Evolutionary conservation across 2,888 invertebrate genomes (phyloP), one percentile per base, ranked within the genome.

Genomic region (Mesodorylaimus sp.): DNA sequence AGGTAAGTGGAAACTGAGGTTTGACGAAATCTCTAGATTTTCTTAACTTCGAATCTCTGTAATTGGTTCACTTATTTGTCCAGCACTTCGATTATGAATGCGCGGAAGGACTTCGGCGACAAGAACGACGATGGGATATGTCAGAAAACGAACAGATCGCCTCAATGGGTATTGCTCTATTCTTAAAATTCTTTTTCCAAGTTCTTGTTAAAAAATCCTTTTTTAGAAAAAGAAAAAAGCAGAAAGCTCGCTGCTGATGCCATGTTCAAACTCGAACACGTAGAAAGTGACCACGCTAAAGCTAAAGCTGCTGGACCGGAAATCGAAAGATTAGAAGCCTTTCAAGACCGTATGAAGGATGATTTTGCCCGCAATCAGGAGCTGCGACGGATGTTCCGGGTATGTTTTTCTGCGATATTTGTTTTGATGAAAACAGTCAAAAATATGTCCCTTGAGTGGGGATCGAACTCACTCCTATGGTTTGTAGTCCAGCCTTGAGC

Each of bases 51-150:
- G 19, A 37, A 37, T 37, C 19, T 28, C 19, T 24, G 45, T 10
- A 7, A 26, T 29, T 45, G 13, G 13, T 45, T 19, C 44, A 2
- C 7, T 3, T 44, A 32, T 47, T 46, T 10, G 24, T 56, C 75
- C 68, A 87, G 84, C 95, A 97, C 71, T 74, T 95, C 59, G 95
- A 97, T 68, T 97, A 97, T 74, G 80, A 85, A 1, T 85, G 97
- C 61, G 76, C 91, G 19, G 84, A 82, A 48, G 97, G 97, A 1
- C 95, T 95, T 2, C 75, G 88, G 58, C 73, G 97, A 0, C 95
- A 99, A 69, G 97, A 97, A 68, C 87, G 88, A 67, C 76, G 97
- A 56, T 99, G 95, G 91, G 95, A 99, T 70, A 91, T 97, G 0
- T 79, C 80, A 29, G 80, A 88, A 59, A 93, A 95, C 73, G 91